Evolutionary conservation across 64 coral and sea anemone species (phyloP).

Genomic region (Montipora efflorescens): DNA sequence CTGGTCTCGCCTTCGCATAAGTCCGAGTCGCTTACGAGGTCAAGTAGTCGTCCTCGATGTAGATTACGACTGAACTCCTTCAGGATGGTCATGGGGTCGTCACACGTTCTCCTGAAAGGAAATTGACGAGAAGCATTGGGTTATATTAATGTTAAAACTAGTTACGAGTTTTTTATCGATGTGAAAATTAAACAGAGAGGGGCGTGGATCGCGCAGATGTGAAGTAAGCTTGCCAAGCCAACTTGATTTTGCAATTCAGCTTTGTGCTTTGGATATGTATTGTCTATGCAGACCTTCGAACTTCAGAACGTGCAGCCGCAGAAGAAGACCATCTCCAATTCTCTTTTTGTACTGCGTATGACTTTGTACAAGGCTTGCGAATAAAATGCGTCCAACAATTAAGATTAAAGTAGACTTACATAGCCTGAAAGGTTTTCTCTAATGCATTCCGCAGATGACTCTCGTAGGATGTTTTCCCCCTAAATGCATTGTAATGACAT

Average conservation of each 20-base stretch:
- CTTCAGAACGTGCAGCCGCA: no score
- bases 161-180: no score
- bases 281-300: no score
- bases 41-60: slow-evolving; percentile 13
- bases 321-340: no score
- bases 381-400: not conserved
- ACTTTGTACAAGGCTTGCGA: not conserved
- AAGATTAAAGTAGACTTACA: not conserved
- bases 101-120: not conserved
- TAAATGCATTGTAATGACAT: not conserved
- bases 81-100: slow-evolving; percentile 12
- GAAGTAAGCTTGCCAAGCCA: no score
- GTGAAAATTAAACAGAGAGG: no score
- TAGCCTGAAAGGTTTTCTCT: not conserved
- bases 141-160: not conserved
- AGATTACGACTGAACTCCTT: not conserved
- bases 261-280: no score
- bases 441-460: not conserved
- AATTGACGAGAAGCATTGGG: not conserved
- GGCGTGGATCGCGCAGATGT: no score
- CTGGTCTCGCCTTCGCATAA: slow-evolving; percentile 42
- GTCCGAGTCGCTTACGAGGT: slow-evolving; percentile 8
- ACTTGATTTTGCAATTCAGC: no score
- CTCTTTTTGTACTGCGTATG: no score
- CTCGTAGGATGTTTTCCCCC: not conserved